Base-by-base conservation (phyloP, 2,797 vertebrate species). In the Pseudochaenichthys georgianus region DNA sequence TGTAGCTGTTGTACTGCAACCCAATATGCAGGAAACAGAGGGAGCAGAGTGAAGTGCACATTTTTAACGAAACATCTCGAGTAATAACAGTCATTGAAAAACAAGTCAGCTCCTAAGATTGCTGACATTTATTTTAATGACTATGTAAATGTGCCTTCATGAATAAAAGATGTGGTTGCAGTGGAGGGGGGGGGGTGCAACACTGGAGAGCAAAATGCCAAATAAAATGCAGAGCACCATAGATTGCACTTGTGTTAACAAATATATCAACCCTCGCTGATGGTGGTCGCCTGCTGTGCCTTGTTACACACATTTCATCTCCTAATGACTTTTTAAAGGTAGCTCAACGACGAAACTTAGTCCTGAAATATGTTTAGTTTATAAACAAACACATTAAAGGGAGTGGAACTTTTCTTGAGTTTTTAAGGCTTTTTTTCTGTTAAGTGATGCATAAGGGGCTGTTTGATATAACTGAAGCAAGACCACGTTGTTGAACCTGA, bases 101-200 rank as follows among this genome's bases (percentile, higher is more conserved):
- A 92, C 85, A 93, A 89, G 87, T 86, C 69, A 77, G 87, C 92
- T 91, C 78, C 88, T 90, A 87, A 91, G 92, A 93, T 90, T 87
- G 92, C 89, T 95, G 95, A 94, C 94, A 95, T 95, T 96, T 94
- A 93, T 93, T 93, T 91, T 94, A 95, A 95, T 94, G 93, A 92
- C 88, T 94, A 95, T 95, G 95, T 92, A 95, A 95, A 95, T 95
- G 87, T 83, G 84, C 75, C 79, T 88, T 88, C 89, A 94, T 95
- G 93, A 95, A 96, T 95, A 95, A 95, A 95, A 95, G 72, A 95
- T 95, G 76, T 42, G 17, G 66, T 71, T 77, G 71, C 65, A 75
- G 73, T 28, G 28, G 28, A 5, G 88, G 88, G 48, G 78, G 73
- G 89, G 87, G 86, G 85, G 78, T 46, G 77, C 68, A 51, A 68